Evolutionary conservation across 2,888 invertebrate genomes (phyloP).

Genomic region (Ctenicera cuprea): DNA sequence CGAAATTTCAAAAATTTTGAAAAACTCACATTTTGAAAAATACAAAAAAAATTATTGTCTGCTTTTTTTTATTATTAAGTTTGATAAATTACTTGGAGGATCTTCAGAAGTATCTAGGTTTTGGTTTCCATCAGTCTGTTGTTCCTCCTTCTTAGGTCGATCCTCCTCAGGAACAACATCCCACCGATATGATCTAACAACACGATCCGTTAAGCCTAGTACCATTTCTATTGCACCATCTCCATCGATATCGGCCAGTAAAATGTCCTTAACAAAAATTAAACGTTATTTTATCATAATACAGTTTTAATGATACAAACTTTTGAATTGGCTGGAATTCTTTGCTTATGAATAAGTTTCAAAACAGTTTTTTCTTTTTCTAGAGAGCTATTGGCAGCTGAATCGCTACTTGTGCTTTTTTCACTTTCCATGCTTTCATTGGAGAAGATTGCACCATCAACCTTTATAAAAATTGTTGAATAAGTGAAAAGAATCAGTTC

Average conservation of each 20-base stretch:
- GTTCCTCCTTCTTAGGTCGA: background rate
- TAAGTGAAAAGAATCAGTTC: too few relatives aligned
- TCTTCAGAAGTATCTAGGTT: background rate
- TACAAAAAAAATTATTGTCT: too few relatives aligned
- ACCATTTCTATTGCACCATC: slow-evolving; percentile 82
- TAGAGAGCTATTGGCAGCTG: slow-evolving; percentile 40
- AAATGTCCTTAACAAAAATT: slow-evolving; percentile 69
- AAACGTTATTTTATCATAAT: too few relatives aligned
- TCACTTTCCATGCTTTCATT: slow-evolving; percentile 57
- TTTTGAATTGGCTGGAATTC: slow-evolving; percentile 83
- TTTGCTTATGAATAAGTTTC: slow-evolving; percentile 75
- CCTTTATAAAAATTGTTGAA: slow-evolving; percentile 51
- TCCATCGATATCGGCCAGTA: slow-evolving; percentile 77
- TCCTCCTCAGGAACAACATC: slow-evolving; percentile 67
- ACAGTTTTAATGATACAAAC: slow-evolving; percentile 62
- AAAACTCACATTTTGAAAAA: too few relatives aligned
- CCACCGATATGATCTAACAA: slow-evolving; percentile 84
- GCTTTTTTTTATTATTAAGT: too few relatives aligned
- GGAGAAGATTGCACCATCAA: slow-evolving; percentile 67
- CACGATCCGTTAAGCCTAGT: slow-evolving; percentile 82
- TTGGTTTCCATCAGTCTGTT: background rate
- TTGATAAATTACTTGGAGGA: background rate
- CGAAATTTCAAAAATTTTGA: too few relatives aligned
- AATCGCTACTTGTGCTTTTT: slow-evolving; percentile 49
- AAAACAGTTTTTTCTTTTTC: slow-evolving; percentile 48